phyloP scores from a whole-genome alignment of 1,140 invertebrate species.

The Drosophila repletoides region DNA sequence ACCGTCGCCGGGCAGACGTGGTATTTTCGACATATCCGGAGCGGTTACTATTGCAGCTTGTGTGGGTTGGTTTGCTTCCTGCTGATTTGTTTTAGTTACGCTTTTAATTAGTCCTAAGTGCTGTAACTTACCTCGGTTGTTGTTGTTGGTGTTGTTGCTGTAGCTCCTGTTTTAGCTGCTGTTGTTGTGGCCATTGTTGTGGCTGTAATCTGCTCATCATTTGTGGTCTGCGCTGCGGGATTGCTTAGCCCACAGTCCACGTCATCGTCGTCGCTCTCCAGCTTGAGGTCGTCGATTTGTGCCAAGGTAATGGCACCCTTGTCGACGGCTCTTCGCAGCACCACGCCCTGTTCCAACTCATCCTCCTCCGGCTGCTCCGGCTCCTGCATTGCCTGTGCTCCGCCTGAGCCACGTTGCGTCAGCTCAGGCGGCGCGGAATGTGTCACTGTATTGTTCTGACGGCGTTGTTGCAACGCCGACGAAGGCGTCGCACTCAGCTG shows the following conservation, averaged over 20 bases:
- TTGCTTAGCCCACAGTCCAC: slow-evolving; percentile 53
- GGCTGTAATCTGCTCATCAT: slow-evolving; percentile 65
- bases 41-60: slow-evolving; percentile 10
- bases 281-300: slow-evolving; percentile 67
- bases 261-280: slow-evolving; percentile 50
- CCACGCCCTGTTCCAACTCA: slow-evolving; percentile 49
- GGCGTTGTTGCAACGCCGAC: slow-evolving; percentile 48
- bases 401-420: slow-evolving; percentile 30
- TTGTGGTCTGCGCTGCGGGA: slow-evolving; percentile 67
- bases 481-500: slow-evolving; percentile 68
- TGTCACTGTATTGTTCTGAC: slow-evolving; percentile 52
- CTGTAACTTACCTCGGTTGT: slow-evolving; percentile 61
- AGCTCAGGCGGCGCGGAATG: slow-evolving; percentile 62
- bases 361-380: slow-evolving; percentile 3
- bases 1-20: slow-evolving; percentile 83
- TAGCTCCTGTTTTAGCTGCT: not conserved
- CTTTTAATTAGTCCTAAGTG: slow-evolving; percentile 73
- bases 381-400: slow-evolving; percentile 16
- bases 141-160: slow-evolving; percentile 14
- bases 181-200: slow-evolving; percentile 22
- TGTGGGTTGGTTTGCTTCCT: slow-evolving; percentile 40
- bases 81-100: slow-evolving; percentile 64
- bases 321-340: slow-evolving; percentile 45
- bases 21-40: slow-evolving; percentile 81
- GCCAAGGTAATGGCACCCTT: slow-evolving; percentile 66